Evolutionary conservation across 92 coral and sea anemone species (phyloP).

Genomic region (Actinostola sp.): DNA sequence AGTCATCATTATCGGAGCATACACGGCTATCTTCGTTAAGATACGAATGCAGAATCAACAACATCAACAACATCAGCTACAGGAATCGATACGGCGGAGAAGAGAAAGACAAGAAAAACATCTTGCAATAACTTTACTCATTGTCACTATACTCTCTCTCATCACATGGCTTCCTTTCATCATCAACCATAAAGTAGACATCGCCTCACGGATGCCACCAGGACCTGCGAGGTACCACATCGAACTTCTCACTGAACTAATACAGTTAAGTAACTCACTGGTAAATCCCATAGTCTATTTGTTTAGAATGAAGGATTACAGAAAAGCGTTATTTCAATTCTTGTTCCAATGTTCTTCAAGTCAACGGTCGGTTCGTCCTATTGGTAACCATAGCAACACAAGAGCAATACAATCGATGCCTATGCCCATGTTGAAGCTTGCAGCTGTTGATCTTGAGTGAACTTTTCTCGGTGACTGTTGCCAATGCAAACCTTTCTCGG

Average conservation of each 20-base stretch:
- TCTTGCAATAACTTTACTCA: conserved; percentile 20
- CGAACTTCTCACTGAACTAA: not conserved
- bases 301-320: conserved; percentile 13
- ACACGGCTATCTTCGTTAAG: not conserved
- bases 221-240: not conserved
- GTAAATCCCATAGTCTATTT: conserved; percentile 26
- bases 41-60: not conserved
- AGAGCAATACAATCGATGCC: too few relatives aligned
- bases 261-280: conserved; percentile 15
- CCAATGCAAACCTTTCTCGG: too few relatives aligned
- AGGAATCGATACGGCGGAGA: not conserved
- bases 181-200: not conserved
- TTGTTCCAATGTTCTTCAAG: too few relatives aligned
- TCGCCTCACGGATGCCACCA: not conserved
- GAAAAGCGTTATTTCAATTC: conserved; percentile 6
- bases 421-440: too few relatives aligned
- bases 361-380: too few relatives aligned
- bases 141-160: conserved; percentile 9
- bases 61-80: not conserved
- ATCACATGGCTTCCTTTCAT: conserved; percentile 22
- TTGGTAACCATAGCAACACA: too few relatives aligned
- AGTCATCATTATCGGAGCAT: not conserved
- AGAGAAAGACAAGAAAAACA: conserved; percentile 19
- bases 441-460: too few relatives aligned
- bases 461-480: too few relatives aligned